Conservation (phyloP, 2,888 invertebrate species). For the Ligdia adustata region DNA sequence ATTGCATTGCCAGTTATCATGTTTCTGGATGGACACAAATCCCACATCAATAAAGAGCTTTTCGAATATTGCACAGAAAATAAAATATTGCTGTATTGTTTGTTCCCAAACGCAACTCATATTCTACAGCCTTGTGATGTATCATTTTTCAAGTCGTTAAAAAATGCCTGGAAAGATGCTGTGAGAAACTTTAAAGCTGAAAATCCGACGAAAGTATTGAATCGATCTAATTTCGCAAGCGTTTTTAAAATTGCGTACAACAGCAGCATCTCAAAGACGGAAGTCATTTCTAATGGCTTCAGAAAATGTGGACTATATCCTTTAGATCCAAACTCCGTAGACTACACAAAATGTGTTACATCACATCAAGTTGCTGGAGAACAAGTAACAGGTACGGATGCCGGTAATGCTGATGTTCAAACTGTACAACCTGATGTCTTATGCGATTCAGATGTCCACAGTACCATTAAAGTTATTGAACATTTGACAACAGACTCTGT, state of each 20-base stretch:
- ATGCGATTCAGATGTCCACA: slow-evolving; percentile 2
- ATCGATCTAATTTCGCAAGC: slow-evolving; percentile 14
- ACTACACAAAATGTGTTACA: slow-evolving; percentile 20
- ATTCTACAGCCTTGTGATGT: slow-evolving; percentile 43
- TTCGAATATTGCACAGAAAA: slow-evolving; percentile 36
- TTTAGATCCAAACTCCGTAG: slow-evolving; percentile 23
- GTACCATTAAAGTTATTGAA: slow-evolving; percentile 3
- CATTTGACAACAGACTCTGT: slow-evolving; percentile 3
- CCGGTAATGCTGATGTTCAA: slow-evolving; percentile 1
- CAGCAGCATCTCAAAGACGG: slow-evolving; percentile 3
- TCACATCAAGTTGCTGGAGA: slow-evolving; percentile 4
- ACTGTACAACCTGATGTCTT: slow-evolving; percentile 3
- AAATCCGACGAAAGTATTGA: slow-evolving; percentile 16
- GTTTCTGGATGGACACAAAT: slow-evolving; percentile 33
- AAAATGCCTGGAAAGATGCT: slow-evolving; percentile 10
- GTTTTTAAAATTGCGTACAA: slow-evolving; percentile 12
- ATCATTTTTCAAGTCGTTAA: slow-evolving; percentile 24
- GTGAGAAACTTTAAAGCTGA: slow-evolving; percentile 10
- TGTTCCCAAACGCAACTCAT: slow-evolving; percentile 42
- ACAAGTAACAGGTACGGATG: slow-evolving; percentile 3
- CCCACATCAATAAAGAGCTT: slow-evolving; percentile 31
- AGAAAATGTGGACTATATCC: slow-evolving; percentile 27
- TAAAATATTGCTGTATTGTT: slow-evolving; percentile 33
- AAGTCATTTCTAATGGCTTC: slow-evolving; percentile 22
- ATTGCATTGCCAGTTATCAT: slow-evolving; percentile 28